Evolutionary conservation across 2,888 invertebrate species (phyloP), one percentile per base, ranked within the genome.

Genomic region (Hypsopygia costalis): DNA sequence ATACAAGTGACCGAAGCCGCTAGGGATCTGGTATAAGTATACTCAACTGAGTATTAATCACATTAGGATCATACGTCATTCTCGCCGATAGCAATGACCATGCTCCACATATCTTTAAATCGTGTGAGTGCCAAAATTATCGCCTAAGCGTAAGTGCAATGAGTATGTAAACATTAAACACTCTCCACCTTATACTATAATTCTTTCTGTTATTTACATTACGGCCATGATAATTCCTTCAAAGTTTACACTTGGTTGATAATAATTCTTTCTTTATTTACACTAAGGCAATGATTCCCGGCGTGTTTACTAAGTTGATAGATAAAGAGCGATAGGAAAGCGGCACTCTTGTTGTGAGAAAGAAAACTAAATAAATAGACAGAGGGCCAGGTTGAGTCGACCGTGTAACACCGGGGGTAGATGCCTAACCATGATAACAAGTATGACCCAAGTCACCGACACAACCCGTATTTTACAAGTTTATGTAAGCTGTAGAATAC

Each of bases 181-280:
- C 46, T 47, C 54, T 54, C 39, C 49, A 58, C 49, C 43, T 49
- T 41, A 33, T 55, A 53, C 52, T 52, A 56, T 65, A 55, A 69
- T 71, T 69, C 58, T 66, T 67, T 66, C 55, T 57, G 49, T 50
- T 74, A 64, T 79, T 75, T 78, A 78, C 69, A 56, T 61, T 68
- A 38, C 36, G 45, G 51, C 55, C 55, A 65, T 69, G 65, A 73
- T 76, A 77, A 76, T 73, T 76, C 70, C 63, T 62, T 54, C 49
- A 49, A 55, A 68, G 80, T 80, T 79, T 81, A 82, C 72, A 64
- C 64, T 62, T 46, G 49, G 48, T 69, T 69, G 77, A 80, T 79
- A 78, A 78, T 77, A 80, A 70, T 79, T 81, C 69, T 79, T 72
- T 61, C 62, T 76, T 64, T 81, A 78, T 82, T 81, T 82, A 83